Conservation (phyloP, 2,113 vertebrate genomes). For the Syrmaticus mikado region DNA sequence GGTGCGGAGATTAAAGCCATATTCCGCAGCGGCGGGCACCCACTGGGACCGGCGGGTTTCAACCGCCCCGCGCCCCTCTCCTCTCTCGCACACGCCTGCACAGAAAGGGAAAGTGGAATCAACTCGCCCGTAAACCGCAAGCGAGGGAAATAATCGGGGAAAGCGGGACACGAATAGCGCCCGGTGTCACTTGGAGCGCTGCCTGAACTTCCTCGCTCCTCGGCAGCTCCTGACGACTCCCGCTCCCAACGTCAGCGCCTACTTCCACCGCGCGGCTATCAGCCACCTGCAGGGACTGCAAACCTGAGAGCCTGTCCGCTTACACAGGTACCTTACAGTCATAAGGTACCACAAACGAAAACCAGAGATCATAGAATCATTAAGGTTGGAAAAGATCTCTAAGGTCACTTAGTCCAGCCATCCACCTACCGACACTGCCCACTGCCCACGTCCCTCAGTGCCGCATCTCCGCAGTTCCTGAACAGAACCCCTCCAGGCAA, state of each 20-base stretch:
- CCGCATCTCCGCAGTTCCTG: too few relatives aligned
- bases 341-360: not conserved
- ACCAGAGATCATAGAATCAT: not conserved
- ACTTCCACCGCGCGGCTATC: not conserved
- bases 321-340: not conserved
- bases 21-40: conserved; percentile 13
- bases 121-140: not conserved
- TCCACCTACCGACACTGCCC: too few relatives aligned
- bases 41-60: not conserved
- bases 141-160: not conserved
- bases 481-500: too few relatives aligned
- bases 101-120: accelerated
- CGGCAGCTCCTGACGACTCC: not conserved
- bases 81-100: accelerated
- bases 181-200: accelerated
- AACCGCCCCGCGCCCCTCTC: not conserved
- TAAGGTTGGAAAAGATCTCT: too few relatives aligned
- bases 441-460: too few relatives aligned
- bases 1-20: not conserved
- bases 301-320: not conserved
- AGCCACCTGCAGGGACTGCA: not conserved
- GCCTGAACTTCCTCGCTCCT: not conserved
- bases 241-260: not conserved
- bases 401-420: too few relatives aligned
- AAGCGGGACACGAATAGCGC: not conserved